Evolutionary conservation across 2,113 vertebrate genomes (phyloP), one percentile per base, ranked within the genome.

Genomic region (Setophaga kirtlandii): DNA sequence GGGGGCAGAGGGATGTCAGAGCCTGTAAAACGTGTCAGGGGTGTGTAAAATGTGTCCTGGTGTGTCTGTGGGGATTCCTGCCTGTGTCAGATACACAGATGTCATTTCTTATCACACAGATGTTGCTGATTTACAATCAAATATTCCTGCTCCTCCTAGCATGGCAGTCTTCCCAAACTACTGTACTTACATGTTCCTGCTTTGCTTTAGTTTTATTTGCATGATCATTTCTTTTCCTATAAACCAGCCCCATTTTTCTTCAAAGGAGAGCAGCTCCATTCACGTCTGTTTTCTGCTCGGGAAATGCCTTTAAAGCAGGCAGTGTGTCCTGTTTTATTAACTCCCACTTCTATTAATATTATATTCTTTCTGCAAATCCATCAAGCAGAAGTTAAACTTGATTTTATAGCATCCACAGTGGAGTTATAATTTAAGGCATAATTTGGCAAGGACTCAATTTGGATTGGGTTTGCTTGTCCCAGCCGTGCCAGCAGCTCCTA

Each of bases 391-490:
- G 82, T 97, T 96, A 96, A 96, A 95, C 85, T 91, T 53, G 83
- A 94, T 96, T 96, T 97, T 97, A 95, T 94, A 94, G 93, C 92
- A 55, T 95, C 88, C 96, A 97, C 86, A 82, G 73, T 0, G 88
- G 96, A 93, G 93, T 96, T 97, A 96, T 95, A 95, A 97, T 92
- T 96, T 95, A 95, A 96, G 80, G 88, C 96, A 90, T 79, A 95
- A 94, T 95, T 96, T 97, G 96, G 96, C 96, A 0, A 86, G 62
- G 56, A 4, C 80, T 97, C 92, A 73, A 31, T 81, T 94, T 96
- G 96, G 96, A 95, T 82, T 79, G 31, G 1, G 44, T 82, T 93
- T 81, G 47, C 85, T 89, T 79, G 86, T 94, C 83, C 88, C 31
- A 9, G 53, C 67, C 1, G 25, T 95, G 93, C 94, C 92, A 96